phyloP scores from a whole-genome alignment of 2,888 invertebrate species.

The Geotrupes spiniger region DNA sequence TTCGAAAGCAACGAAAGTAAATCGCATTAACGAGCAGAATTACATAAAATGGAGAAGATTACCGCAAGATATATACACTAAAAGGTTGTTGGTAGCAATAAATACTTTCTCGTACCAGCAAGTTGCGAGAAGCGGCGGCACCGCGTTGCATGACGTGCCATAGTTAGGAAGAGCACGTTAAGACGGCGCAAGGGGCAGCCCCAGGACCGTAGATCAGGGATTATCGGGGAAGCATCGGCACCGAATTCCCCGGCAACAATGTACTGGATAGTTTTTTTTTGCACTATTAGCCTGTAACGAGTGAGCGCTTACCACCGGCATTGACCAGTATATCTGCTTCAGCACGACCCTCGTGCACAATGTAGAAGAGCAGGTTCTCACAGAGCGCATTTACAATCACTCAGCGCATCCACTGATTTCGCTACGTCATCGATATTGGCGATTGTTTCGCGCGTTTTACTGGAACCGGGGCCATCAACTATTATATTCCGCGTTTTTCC shows the following conservation, averaged over 20 bases:
- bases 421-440: background rate
- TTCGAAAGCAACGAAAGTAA: too few relatives aligned
- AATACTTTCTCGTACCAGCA: background rate
- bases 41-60: background rate
- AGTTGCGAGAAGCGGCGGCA: background rate
- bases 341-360: conserved; percentile 43
- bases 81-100: conserved; percentile 1
- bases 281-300: conserved; percentile 39
- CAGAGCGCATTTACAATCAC: conserved; percentile 36
- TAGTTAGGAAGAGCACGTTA: conserved; percentile 11
- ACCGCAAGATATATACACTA: background rate
- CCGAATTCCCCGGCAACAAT: conserved; percentile 35
- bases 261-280: conserved; percentile 32
- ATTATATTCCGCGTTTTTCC: conserved; percentile 38
- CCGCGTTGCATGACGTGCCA: conserved; percentile 26
- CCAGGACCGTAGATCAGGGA: conserved; percentile 32
- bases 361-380: conserved; percentile 43
- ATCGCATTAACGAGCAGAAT: too few relatives aligned
- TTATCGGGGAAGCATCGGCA: conserved; percentile 32
- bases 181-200: conserved; percentile 16
- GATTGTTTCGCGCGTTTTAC: conserved; percentile 6
- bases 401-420: conserved; percentile 21
- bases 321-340: conserved; percentile 43
- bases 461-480: conserved; percentile 31
- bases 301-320: conserved; percentile 45